These are phyloP conservation scores for Ectobius pallidus DNA, from an alignment of 2,888 invertebrate genomes.

Conservation along the genomic window DNA sequence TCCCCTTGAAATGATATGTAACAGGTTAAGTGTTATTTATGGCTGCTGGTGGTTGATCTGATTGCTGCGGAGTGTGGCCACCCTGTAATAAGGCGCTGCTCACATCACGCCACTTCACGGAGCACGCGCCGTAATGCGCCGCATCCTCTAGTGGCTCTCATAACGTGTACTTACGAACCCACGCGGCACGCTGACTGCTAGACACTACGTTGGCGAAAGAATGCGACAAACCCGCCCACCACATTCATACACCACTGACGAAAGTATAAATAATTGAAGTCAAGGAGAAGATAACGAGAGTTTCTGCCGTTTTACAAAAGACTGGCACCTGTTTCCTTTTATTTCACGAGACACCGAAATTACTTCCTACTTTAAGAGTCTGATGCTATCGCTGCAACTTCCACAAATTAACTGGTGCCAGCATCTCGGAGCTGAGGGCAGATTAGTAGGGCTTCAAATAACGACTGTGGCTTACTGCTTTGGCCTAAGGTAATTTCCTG, in stretches of 20 bases:
- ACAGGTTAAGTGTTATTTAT: no score
- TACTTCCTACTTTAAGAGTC: background rate
- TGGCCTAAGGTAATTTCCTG: no score
- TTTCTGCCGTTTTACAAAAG: background rate
- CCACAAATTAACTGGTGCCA: no score
- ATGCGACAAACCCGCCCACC: constrained; percentile 14
- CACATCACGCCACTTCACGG: background rate
- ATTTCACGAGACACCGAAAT: background rate
- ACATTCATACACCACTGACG: background rate
- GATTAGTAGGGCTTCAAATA: no score
- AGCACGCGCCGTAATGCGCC: constrained; percentile 23
- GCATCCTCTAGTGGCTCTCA: constrained; percentile 14
- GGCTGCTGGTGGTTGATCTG: no score
- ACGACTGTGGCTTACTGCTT: no score
- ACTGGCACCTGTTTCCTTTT: constrained; percentile 14
- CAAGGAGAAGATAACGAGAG: constrained; percentile 10
- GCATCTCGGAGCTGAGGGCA: no score
- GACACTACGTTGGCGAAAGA: constrained; percentile 2
- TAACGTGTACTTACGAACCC: constrained; percentile 13
- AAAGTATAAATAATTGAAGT: constrained; percentile 5
- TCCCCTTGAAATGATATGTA: no score
- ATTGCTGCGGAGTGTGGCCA: no score
- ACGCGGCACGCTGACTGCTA: background rate
- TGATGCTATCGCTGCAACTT: no score
- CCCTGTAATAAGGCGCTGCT: background rate